These are phyloP conservation scores for Synanthedon andrenaeformis DNA, from an alignment of 2,888 invertebrate genomes.

Conservation along the genomic window DNA sequence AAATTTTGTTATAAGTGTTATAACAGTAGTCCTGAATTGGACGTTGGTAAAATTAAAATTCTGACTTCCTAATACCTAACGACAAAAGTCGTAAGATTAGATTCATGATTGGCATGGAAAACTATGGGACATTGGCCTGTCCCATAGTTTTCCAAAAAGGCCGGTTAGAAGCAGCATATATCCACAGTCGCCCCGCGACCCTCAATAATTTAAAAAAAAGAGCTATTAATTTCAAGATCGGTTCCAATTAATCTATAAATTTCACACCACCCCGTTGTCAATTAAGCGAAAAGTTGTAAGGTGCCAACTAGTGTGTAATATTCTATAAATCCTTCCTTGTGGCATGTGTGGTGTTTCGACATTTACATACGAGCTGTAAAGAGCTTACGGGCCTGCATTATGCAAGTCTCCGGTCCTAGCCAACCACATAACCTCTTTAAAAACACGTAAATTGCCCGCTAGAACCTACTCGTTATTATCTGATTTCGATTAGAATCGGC, in stretches of 20 bases:
- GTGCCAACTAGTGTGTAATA: not conserved
- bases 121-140: no score
- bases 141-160: no score
- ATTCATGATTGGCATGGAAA: no score
- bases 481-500: slow-evolving; percentile 14
- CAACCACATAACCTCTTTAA: slow-evolving; percentile 23
- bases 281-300: not conserved
- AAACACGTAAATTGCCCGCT: slow-evolving; percentile 42
- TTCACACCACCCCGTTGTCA: not conserved
- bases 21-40: no score
- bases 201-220: no score
- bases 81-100: no score
- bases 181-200: no score
- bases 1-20: no score
- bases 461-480: slow-evolving; percentile 24
- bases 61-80: no score
- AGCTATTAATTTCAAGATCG: no score
- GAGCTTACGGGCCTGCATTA: slow-evolving; percentile 49
- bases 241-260: not conserved
- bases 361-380: slow-evolving; percentile 46
- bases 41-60: no score
- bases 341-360: slow-evolving; percentile 23
- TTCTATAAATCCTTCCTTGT: not conserved
- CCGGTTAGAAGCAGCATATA: no score
- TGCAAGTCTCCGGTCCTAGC: slow-evolving; percentile 31